phyloP scores from a whole-genome alignment of 2,797 vertebrate species.

The Chromobotia macracanthus region DNA sequence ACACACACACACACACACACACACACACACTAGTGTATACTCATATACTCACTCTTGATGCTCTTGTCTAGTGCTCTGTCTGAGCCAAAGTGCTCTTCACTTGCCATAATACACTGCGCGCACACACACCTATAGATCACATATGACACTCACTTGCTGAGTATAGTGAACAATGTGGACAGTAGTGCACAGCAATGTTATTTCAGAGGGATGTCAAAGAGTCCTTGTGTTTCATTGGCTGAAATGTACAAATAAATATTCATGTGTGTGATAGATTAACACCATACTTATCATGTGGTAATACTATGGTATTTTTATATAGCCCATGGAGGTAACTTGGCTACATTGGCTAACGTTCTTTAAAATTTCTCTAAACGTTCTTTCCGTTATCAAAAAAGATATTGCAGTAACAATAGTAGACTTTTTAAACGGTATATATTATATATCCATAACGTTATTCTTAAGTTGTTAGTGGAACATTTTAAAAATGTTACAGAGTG shows the following conservation, averaged over 20 bases:
- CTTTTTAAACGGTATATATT: too few relatives aligned
- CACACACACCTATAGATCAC: conserved; percentile 11
- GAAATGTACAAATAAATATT: conserved; percentile 32
- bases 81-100: conserved; percentile 38
- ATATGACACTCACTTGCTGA: conserved; percentile 31
- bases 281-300: too few relatives aligned
- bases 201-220: conserved; percentile 20
- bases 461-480: too few relatives aligned
- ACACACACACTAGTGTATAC: neutral
- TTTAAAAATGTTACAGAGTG: too few relatives aligned
- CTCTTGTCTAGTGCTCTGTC: conserved; percentile 21
- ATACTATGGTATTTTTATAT: neutral
- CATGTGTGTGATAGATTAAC: conserved; percentile 7
- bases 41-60: neutral
- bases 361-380: too few relatives aligned
- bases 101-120: neutral
- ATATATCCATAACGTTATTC: too few relatives aligned
- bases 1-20: neutral
- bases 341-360: too few relatives aligned
- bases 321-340: too few relatives aligned
- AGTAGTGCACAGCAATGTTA: conserved; percentile 5
- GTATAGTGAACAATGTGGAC: neutral
- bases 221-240: conserved; percentile 4
- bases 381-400: too few relatives aligned
- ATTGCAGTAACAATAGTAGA: too few relatives aligned